Base-by-base conservation (phyloP, 1,140 invertebrate species). In the Zaprionus nigranus region DNA sequence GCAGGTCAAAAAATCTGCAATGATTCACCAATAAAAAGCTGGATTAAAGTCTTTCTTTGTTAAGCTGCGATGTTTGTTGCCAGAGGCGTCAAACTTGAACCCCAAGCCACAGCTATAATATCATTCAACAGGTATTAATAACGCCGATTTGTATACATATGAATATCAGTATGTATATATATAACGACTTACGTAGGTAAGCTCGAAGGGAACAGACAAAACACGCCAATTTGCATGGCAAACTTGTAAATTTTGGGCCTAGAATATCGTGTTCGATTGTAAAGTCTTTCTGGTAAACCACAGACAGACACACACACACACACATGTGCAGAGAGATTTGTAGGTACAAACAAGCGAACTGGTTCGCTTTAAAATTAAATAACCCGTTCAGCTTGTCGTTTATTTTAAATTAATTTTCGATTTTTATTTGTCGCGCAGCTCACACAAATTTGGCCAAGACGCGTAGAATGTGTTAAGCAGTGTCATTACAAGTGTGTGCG, bases 371-470 rank as follows among this genome's bases (percentile, higher is more conserved):
- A 26, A 87, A 81, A 81, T 76, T 65, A 75, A 74, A 87, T 84
- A 87, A 87, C 84, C 70, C 79, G 84, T 88, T 85, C 74, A 17
- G 56, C 57, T 13, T 20, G 49, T 70, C 63, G 67, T 75, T 67
- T 75, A 90, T 81, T 70, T 82, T 71, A 90, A 84, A 76, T 84
- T 81, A 88, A 84, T 79, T 81, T 85, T 75, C 56, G 75, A 66
- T 72, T 83, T 80, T 83, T 83, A 83, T 84, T 79, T 80, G 69
- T 63, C 78, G 65, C 54, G 3, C 60, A 61, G 67, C 58, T 40
- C 67, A 62, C 73, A 73, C 79, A 69, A 69, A 83, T 71, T 83
- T 86, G 76, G 68, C 67, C 72, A 79, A 76, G 60, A 54, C 67
- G 78, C 64, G 75, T 88, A 87, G 83, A 87, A 87, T 87, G 73